Evolutionary conservation across 2,888 invertebrate genomes (phyloP), one percentile per base, ranked within the genome.

Genomic region (Drosophila incognita): DNA sequence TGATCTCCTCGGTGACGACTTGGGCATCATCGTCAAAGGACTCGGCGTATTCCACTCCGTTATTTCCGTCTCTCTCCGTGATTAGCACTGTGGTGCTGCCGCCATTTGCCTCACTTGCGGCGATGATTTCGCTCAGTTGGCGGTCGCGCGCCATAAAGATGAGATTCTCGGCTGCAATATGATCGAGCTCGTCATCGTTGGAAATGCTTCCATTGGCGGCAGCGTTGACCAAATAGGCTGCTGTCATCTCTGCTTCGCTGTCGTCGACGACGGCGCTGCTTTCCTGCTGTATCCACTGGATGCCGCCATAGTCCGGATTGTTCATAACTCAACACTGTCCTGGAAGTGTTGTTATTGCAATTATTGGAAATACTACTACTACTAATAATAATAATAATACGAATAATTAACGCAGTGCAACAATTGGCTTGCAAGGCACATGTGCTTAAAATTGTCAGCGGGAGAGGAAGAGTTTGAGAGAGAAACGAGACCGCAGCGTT

Each of bases 1-100:
- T 96, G 1, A 97, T 96, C 92, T 97, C 97, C 88, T 97, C 97
- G 0, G 96, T 96, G 0, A 96, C 96, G 53, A 96, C 96, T 87
- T 95, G 94, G 69, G 95, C 95, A 29, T 94, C 94, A 18, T 92
- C 92, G 3, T 82, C 87, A 18, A 89, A 90, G 4, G 89, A 68
- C 27, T 77, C 89, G 0, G 79, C 83, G 29, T 83, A 90, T 3
- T 76, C 63, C 33, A 83, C 80, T 6, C 46, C 46, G 27, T 27
- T 27, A 27, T 27, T 27, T 27, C 27, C 27, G 6, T 81, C 83
- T 27, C 82, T 83, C 54, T 91, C 91, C 6, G 82, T 75, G 18
- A 92, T 89, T n/a, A 91, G 80, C 4, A 91, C 89, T 4, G 90
- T 69, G 35, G 69, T 78, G 10, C 86, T 64, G 7, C 61, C 87